These are phyloP conservation scores for fruit fly (Drosophila melanogaster) DNA, from an alignment of 1,140 invertebrate genomes.

Conservation along the genomic window Release_6_plus_ISO1_MT NT_033777.3:7056501-7057000, in stretches of 20 bases:
- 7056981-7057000: background rate
- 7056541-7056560: background rate
- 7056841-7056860: no score
- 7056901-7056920: background rate
- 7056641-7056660: background rate
- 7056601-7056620: background rate
- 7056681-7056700: background rate
- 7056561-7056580: background rate
- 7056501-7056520: background rate
- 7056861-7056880: background rate
- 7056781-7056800: background rate
- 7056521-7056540: background rate
- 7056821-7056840: background rate
- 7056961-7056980: background rate
- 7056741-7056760: background rate
- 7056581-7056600: background rate
- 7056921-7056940: slow-evolving; percentile 6
- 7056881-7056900: background rate
- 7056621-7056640: background rate
- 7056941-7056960: background rate
- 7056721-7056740: slow-evolving; percentile 1
- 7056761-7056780: background rate
- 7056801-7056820: background rate
- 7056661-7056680: background rate
- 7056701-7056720: background rate